Percentiles rank a stretch among this genome's conserved stretches.
phyloP scores from a whole-genome alignment of 2,113 vertebrate genomes.

The Caranx melampygus region DNA sequence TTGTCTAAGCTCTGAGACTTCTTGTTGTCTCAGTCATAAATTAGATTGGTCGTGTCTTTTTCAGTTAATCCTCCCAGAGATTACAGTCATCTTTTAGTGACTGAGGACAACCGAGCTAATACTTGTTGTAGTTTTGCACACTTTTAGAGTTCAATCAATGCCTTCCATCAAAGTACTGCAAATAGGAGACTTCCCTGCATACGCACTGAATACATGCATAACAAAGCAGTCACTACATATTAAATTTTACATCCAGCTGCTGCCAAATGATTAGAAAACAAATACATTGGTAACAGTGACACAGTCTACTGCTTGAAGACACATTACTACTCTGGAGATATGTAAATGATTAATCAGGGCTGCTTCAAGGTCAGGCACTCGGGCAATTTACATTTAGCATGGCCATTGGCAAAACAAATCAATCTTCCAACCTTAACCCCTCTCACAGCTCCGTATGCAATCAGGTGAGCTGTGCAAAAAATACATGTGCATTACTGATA shows the following conservation, averaged over 20 bases:
- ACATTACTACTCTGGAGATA: constrained; percentile 43
- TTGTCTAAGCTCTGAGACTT: constrained; percentile 40
- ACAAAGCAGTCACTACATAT: constrained; percentile 19
- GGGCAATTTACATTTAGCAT: constrained; percentile 60
- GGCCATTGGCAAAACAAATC: constrained; percentile 68
- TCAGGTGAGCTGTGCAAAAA: constrained; percentile 47
- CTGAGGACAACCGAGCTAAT: background rate
- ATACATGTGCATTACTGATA: constrained; percentile 32
- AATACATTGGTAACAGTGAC: constrained; percentile 29
- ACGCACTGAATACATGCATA: constrained; percentile 38
- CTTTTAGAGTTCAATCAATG: background rate
- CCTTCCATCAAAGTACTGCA: background rate
- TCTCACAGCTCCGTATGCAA: constrained; percentile 29
- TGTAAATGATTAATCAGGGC: constrained; percentile 63
- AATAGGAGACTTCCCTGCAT: background rate
- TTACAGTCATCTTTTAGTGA: constrained; percentile 13
- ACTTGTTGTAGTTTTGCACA: background rate
- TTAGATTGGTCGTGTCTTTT: constrained; percentile 27
- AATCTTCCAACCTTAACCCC: constrained; percentile 48
- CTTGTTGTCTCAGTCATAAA: constrained; percentile 43
- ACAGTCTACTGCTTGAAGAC: constrained; percentile 35
- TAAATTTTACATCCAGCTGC: constrained; percentile 37
- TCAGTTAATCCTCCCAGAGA: constrained; percentile 31
- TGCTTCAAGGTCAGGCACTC: constrained; percentile 62
- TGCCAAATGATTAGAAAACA: constrained; percentile 39